Percentiles rank a stretch among this genome's conserved stretches.
Conservation (phyloP, 2,888 invertebrate species). For the Thumatha senex region DNA sequence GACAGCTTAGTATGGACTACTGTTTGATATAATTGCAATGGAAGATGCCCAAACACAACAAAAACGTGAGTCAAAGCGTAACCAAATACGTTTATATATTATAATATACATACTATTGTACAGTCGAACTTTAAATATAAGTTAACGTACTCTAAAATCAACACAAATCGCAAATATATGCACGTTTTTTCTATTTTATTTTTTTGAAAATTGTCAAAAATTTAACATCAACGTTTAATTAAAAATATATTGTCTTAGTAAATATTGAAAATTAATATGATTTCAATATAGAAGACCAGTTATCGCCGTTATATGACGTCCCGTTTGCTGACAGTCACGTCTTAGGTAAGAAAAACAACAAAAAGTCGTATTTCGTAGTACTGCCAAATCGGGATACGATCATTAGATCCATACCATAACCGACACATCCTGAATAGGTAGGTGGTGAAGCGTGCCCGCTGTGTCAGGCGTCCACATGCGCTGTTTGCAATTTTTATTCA, state of each 20-base stretch:
- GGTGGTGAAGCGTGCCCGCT: slow-evolving; percentile 73
- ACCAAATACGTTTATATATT: too few relatives aligned
- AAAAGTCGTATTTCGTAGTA: slow-evolving; percentile 71
- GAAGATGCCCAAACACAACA: too few relatives aligned
- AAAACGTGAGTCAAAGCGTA: too few relatives aligned
- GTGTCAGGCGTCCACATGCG: slow-evolving; percentile 40
- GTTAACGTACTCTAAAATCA: too few relatives aligned
- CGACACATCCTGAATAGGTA: slow-evolving; percentile 78
- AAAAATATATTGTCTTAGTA: neutral
- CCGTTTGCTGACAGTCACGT: slow-evolving; percentile 65
- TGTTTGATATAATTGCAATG: too few relatives aligned
- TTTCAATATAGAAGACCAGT: slow-evolving; percentile 56
- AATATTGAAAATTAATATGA: slow-evolving; percentile 47
- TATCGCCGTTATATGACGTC: slow-evolving; percentile 75
- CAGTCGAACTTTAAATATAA: too few relatives aligned
- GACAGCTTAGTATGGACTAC: too few relatives aligned
- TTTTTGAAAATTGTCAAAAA: too few relatives aligned
- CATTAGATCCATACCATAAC: slow-evolving; percentile 81
- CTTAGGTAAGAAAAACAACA: slow-evolving; percentile 65
- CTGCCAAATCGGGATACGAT: slow-evolving; percentile 70
- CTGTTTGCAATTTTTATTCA: slow-evolving; percentile 60
- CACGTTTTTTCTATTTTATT: too few relatives aligned
- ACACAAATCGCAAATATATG: too few relatives aligned
- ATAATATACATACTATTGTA: too few relatives aligned
- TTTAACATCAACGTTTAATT: too few relatives aligned